phyloP scores from a whole-genome alignment of 53 echinoderm and acorn worm genomes.

The Stichopus horrens region DNA sequence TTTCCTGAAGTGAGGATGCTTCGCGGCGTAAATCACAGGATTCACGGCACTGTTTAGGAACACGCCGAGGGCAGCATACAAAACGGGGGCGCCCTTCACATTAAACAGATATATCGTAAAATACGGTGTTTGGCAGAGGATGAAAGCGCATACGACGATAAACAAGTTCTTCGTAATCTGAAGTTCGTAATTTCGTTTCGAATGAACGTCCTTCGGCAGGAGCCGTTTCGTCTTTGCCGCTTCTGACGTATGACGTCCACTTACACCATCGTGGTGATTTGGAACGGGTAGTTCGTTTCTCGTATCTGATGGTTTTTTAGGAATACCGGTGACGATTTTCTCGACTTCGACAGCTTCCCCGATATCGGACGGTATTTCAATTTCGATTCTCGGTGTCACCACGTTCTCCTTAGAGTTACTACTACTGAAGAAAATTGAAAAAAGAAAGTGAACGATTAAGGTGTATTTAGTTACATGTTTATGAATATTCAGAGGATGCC shows the following conservation, averaged over 20 bases:
- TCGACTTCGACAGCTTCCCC: not conserved
- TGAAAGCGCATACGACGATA: slow-evolving; percentile 79
- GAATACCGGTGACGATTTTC: not conserved
- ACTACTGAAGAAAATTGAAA: too few species aligned
- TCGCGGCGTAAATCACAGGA: slow-evolving; percentile 79
- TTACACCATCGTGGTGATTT: too few species aligned
- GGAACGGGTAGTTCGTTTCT: too few species aligned
- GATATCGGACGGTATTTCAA: not conserved
- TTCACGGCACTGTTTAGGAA: slow-evolving; percentile 78
- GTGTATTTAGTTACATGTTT: too few species aligned
- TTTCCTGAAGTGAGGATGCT: slow-evolving; percentile 81
- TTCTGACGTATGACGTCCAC: slow-evolving; percentile 4
- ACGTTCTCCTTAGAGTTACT: too few species aligned
- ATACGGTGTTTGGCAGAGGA: slow-evolving; percentile 69
- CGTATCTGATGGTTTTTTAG: too few species aligned
- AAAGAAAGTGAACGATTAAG: too few species aligned
- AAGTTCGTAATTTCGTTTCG: slow-evolving; percentile 53
- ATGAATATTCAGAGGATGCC: too few species aligned
- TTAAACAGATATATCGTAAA: slow-evolving; percentile 66
- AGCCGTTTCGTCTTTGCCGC: too few species aligned
- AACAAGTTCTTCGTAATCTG: slow-evolving; percentile 82
- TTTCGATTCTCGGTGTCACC: not conserved
- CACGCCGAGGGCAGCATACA: slow-evolving; percentile 64
- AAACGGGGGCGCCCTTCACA: slow-evolving; percentile 67
- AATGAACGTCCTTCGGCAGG: too few species aligned